Evolutionary conservation across 1,140 invertebrate genomes (phyloP).

Genomic region (Cheumatopsyche charites): DNA sequence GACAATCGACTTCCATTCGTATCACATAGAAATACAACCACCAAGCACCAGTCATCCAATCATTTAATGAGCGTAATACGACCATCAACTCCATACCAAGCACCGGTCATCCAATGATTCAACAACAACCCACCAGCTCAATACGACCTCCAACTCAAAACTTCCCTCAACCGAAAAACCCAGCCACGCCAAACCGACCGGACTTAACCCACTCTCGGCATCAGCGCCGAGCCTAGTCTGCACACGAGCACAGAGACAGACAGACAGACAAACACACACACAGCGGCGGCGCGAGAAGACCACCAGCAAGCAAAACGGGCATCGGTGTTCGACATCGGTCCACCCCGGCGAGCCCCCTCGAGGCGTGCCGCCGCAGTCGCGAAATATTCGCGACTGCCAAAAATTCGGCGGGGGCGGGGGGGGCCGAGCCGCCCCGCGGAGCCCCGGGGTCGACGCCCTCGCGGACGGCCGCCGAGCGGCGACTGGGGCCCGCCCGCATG

Average conservation of each 20-base stretch:
- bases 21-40: too few species aligned
- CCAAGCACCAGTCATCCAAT: too few species aligned
- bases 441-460: slow-evolving; percentile 14
- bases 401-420: slow-evolving; percentile 26
- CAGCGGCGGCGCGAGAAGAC: too few species aligned
- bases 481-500: slow-evolving; percentile 17
- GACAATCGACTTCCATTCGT: too few species aligned
- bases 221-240: slow-evolving; percentile 5
- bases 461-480: slow-evolving; percentile 6
- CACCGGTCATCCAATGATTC: too few species aligned
- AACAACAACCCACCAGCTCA: too few species aligned
- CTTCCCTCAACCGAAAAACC: too few species aligned
- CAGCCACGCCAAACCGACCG: slow-evolving; percentile 8
- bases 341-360: not conserved
- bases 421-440: not conserved
- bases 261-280: too few species aligned
- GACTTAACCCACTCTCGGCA: slow-evolving; percentile 15
- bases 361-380: slow-evolving; percentile 6
- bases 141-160: too few species aligned
- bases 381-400: slow-evolving; percentile 30
- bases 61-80: too few species aligned
- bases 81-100: too few species aligned
- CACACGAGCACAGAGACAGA: not conserved
- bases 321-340: not conserved
- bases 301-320: not conserved